A percentile compares a stretch with the other conserved stretches of the same genome.
Evolutionary conservation across 2,888 invertebrate species (phyloP).

Genomic region (Cyrtodaria siliqua): DNA sequence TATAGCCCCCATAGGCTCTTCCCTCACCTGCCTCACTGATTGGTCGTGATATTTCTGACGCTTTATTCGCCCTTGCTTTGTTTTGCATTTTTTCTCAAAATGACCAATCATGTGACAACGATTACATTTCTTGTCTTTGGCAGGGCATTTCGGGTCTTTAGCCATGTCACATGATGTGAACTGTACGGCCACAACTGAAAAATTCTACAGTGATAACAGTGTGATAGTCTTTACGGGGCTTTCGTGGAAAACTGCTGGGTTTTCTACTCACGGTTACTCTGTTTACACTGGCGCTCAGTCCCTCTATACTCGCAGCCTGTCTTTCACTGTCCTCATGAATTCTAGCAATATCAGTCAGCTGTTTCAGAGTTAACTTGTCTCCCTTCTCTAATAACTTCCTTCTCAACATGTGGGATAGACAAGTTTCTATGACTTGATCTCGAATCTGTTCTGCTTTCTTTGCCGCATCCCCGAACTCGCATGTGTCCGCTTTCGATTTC

Average conservation of each 20-base stretch:
- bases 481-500: constrained; percentile 31
- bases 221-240: too few species aligned
- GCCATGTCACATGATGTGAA: constrained; percentile 1
- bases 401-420: constrained; percentile 24
- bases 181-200: constrained; percentile 1
- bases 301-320: constrained; percentile 31
- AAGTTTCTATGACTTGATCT: constrained; percentile 61
- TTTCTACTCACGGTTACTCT: too few species aligned
- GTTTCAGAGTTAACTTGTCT: constrained; percentile 27
- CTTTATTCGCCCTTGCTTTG: constrained; percentile 1
- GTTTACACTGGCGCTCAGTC: not conserved
- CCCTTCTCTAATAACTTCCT: constrained; percentile 47
- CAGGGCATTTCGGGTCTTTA: constrained; percentile 4
- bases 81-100: constrained; percentile 27
- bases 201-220: not conserved
- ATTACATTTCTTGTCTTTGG: constrained; percentile 13
- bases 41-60: not conserved
- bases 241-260: too few species aligned
- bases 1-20: too few species aligned
- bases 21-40: not conserved
- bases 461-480: constrained; percentile 39
- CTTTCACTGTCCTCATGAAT: constrained; percentile 19
- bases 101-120: constrained; percentile 12
- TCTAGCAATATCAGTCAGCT: constrained; percentile 39
- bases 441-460: constrained; percentile 50